phyloP scores from a whole-genome alignment of 2,797 vertebrate species.

The Aphelocoma californica region DNA sequence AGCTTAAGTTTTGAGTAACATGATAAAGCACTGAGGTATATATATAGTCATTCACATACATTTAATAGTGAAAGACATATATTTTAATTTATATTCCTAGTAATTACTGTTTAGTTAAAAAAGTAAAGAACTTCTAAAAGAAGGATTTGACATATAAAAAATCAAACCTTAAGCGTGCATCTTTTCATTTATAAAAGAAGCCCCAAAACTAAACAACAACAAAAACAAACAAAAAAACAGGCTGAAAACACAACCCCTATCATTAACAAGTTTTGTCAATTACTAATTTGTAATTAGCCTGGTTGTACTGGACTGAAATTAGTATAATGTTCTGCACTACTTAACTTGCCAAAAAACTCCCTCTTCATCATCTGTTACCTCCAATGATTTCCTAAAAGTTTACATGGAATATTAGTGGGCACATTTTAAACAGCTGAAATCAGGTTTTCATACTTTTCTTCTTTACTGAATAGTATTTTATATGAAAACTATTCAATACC shows the following conservation, averaged over 20 bases:
- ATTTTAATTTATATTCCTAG: neutral
- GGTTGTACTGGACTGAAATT: neutral
- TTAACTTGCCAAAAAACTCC: neutral
- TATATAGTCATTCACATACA: neutral
- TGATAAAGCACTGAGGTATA: neutral
- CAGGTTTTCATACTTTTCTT: neutral
- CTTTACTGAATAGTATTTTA: neutral
- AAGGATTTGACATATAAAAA: neutral
- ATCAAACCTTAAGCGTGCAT: accelerated
- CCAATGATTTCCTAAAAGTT: neutral
- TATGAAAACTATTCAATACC: neutral
- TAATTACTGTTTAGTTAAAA: neutral
- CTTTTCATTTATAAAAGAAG: neutral
- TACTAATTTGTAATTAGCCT: neutral
- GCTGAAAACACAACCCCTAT: neutral
- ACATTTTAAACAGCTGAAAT: neutral
- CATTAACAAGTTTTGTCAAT: neutral
- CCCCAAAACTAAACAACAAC: neutral
- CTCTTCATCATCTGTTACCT: neutral
- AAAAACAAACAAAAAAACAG: neutral
- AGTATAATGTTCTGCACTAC: neutral
- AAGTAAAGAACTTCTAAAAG: neutral
- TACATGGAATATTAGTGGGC: neutral
- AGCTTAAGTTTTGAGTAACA: neutral
- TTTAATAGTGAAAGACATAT: neutral